Conservation (phyloP, 1,140 invertebrate species). For the Battus philenor region DNA sequence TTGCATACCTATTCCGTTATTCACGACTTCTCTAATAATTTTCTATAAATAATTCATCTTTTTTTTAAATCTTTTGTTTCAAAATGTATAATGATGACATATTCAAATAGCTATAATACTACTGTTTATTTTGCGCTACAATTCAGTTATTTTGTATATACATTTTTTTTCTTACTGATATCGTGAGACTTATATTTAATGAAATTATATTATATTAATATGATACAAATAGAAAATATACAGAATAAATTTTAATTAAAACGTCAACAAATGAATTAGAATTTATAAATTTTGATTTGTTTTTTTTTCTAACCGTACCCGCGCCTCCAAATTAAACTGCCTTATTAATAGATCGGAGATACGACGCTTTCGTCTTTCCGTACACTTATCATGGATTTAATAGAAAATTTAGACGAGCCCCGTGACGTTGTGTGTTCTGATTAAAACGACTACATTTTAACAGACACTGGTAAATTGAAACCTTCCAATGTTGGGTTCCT, state of each 20-base stretch:
- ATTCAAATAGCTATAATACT: too few relatives aligned
- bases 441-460: slow-evolving; percentile 60
- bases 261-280: slow-evolving; percentile 1
- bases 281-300: slow-evolving; percentile 26
- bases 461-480: slow-evolving; percentile 55
- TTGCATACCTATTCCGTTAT: too few relatives aligned
- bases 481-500: slow-evolving; percentile 42
- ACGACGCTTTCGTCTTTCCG: slow-evolving; percentile 53
- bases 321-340: slow-evolving; percentile 52
- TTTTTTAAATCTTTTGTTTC: too few relatives aligned
- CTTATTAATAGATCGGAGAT: slow-evolving; percentile 71
- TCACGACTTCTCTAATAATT: too few relatives aligned
- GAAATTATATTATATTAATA: too few relatives aligned
- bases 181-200: too few relatives aligned
- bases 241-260: slow-evolving; percentile 5
- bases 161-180: too few relatives aligned
- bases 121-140: too few relatives aligned
- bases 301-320: slow-evolving; percentile 32
- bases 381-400: slow-evolving; percentile 51
- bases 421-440: slow-evolving; percentile 44
- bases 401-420: slow-evolving; percentile 67
- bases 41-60: too few relatives aligned
- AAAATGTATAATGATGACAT: too few relatives aligned
- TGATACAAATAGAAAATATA: too few relatives aligned
- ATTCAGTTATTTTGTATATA: too few relatives aligned